phyloP scores from a whole-genome alignment of 2,113 vertebrate species.

The Centropristis striata region DNA sequence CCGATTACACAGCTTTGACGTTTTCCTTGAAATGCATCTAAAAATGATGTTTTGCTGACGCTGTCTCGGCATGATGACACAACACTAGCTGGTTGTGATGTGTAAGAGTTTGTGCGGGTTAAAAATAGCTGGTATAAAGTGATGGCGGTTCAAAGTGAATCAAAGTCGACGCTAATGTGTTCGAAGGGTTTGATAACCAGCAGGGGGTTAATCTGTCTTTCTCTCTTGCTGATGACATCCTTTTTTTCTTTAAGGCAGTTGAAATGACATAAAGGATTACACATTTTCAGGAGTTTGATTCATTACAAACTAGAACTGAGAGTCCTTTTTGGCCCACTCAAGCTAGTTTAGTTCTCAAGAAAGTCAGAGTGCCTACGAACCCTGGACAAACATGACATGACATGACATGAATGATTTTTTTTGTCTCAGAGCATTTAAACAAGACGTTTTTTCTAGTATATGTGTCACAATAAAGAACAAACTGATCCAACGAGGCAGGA shows the following conservation, averaged over 20 bases:
- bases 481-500: too few species aligned
- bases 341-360: too few species aligned
- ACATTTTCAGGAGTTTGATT: slow-evolving; percentile 12
- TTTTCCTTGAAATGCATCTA: slow-evolving; percentile 66
- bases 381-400: too few species aligned
- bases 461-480: too few species aligned
- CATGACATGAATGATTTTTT: too few species aligned
- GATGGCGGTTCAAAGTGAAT: slow-evolving; percentile 57
- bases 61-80: slow-evolving; percentile 36
- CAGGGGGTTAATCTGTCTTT: slow-evolving; percentile 58
- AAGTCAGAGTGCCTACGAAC: too few species aligned
- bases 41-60: slow-evolving; percentile 64
- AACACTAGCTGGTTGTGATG: slow-evolving; percentile 46
- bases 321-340: too few species aligned
- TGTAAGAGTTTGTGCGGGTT: slow-evolving; percentile 10
- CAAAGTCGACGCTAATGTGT: slow-evolving; percentile 55
- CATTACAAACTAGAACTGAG: too few species aligned
- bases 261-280: slow-evolving; percentile 38
- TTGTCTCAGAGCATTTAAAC: too few species aligned
- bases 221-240: slow-evolving; percentile 15
- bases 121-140: slow-evolving; percentile 52
- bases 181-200: slow-evolving; percentile 57
- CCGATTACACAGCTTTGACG: slow-evolving; percentile 72
- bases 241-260: slow-evolving; percentile 12
- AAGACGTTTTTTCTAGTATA: too few species aligned